Base-by-base conservation (phyloP, 2,888 invertebrate species). In the Periphyllus acericola region DNA sequence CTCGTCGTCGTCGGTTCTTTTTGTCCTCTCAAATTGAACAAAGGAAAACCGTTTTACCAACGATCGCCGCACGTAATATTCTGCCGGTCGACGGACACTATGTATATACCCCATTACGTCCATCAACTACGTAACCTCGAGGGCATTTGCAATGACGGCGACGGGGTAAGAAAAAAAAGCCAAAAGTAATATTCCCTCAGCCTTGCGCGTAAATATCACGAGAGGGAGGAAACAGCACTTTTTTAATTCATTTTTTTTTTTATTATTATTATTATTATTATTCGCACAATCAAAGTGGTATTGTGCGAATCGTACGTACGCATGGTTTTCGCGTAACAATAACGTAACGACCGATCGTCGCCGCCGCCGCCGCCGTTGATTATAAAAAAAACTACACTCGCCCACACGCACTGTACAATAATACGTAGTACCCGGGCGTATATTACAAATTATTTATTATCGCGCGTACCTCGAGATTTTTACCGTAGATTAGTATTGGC, bases 11-110 rank as follows among this genome's bases (percentile, higher is more conserved):
- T n/a, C 29, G 52, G 21, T 32, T n/a, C 25, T 74, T 83, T 74
- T 46, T 74, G 60, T 60, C 29, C 25, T 8, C 55, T 55, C 29
- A n/a, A 71, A 72, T 74, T 3, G 52, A 60, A 55, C 83, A 29
- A 74, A 74, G 83, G 29, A 83, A 74, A 83, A 83, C 21, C 60
- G 60, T 83, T 83, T 83, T 60, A 34, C 25, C 71, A 46, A 46
- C 25, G 71, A 71, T 82, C 32, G 71, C 52, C 52, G 34, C 71
- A 3, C 82, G 82, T 52, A 82, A 72, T 82, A 52, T 82, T 71
- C 46, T 72, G 71, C 52, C 34, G 71, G 82, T 82, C 25, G 32
- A 25, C 82, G 71, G 71, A 82, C 82, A 72, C 52, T 25, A 14
- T 29, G 32, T 32, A 82, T 4, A 68, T 17, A n/a, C n/a, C 17